phyloP scores from a whole-genome alignment of 2,888 invertebrate genomes.

The Phorcus lineatus region DNA sequence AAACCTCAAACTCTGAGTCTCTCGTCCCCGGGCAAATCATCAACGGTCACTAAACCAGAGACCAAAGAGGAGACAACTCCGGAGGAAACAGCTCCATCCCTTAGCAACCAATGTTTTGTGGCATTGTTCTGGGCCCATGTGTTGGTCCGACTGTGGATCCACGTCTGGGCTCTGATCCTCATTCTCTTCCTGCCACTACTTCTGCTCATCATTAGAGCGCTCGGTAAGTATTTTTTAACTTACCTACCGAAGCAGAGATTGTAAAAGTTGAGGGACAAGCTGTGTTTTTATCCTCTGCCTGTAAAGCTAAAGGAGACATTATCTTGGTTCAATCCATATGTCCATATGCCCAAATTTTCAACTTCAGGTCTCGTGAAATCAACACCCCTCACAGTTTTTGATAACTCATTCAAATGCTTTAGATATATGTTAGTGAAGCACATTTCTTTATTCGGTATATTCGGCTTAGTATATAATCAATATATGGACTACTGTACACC shows the following conservation, averaged over 20 bases:
- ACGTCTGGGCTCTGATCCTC: conserved; percentile 87
- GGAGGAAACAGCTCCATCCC: conserved; percentile 38
- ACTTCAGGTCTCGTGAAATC: too few species aligned
- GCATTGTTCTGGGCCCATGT: conserved; percentile 86
- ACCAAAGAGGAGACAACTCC: conserved; percentile 24
- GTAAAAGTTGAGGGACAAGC: too few species aligned
- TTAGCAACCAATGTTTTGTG: conserved; percentile 74
- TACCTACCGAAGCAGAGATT: too few species aligned
- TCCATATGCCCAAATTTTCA: too few species aligned
- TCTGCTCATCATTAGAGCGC: conserved; percentile 80
- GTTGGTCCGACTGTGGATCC: conserved; percentile 89
- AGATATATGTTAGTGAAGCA: too few species aligned
- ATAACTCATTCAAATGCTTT: too few species aligned
- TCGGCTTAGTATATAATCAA: background rate
- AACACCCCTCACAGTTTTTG: too few species aligned
- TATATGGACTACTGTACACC: too few species aligned
- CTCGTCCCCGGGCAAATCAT: background rate
- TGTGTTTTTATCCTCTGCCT: too few species aligned
- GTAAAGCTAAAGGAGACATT: too few species aligned
- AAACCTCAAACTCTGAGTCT: conserved; percentile 70
- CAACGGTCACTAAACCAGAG: background rate
- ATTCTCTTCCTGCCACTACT: conserved; percentile 84
- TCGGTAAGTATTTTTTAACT: conserved; percentile 72
- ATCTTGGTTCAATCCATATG: too few species aligned
- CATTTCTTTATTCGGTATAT: too few species aligned